These are phyloP conservation scores for Rhynchomys soricoides DNA, from an alignment of 2,113 vertebrate species.

Conservation along the genomic window DNA sequence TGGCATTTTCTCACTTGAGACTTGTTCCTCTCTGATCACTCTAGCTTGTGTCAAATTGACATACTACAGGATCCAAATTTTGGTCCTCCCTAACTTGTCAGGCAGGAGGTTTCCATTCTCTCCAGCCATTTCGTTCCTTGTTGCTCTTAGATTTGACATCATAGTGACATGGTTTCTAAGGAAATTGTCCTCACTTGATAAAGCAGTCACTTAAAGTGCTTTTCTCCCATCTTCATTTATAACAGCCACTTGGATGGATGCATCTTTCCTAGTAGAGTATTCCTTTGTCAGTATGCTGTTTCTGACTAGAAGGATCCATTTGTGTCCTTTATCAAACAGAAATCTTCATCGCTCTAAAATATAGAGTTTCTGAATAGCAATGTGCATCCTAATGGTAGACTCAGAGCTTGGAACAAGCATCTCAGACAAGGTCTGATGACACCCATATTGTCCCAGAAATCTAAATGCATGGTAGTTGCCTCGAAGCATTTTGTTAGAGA, in stretches of 20 bases:
- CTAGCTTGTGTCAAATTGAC: not conserved
- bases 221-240: slow-evolving; percentile 4
- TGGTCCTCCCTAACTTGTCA: not conserved
- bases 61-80: not conserved
- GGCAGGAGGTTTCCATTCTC: not conserved
- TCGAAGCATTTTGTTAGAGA: slow-evolving; percentile 69
- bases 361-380: not conserved
- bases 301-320: not conserved
- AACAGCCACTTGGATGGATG: not conserved
- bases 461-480: slow-evolving; percentile 6
- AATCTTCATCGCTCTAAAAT: not conserved
- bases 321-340: slow-evolving; percentile 28
- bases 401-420: not conserved
- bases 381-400: not conserved
- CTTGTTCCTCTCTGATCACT: not conserved
- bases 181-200: not conserved
- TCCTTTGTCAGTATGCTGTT: not conserved
- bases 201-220: not conserved
- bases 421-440: not conserved
- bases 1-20: not conserved
- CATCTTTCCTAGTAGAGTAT: not conserved
- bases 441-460: slow-evolving; percentile 49
- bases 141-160: not conserved
- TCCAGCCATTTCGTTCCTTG: not conserved
- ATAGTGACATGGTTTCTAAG: not conserved